These are phyloP conservation scores for Nesospiza acunhae DNA, from an alignment of 2,113 vertebrate species.

Conservation along the genomic window DNA sequence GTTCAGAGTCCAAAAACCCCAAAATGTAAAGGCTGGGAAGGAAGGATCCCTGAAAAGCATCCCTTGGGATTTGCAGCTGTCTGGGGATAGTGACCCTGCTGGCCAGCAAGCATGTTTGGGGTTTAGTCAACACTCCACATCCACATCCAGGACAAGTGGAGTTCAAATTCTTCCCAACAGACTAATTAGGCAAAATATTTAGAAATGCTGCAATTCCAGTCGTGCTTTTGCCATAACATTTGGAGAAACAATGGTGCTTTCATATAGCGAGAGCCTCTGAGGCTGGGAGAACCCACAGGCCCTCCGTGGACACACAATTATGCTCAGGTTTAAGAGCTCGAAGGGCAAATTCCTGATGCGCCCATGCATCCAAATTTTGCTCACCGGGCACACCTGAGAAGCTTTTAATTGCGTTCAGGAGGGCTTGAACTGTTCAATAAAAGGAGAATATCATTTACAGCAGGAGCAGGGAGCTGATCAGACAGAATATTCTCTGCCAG, in stretches of 20 bases:
- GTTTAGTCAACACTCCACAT: conserved; percentile 25
- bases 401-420: neutral
- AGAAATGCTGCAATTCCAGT: conserved; percentile 30
- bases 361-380: neutral
- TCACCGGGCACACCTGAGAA: neutral
- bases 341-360: neutral
- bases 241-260: conserved; percentile 34
- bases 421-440: neutral
- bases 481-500: conserved; percentile 2
- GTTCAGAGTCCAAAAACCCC: neutral
- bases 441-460: neutral
- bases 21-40: neutral
- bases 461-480: neutral
- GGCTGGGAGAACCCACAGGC: neutral
- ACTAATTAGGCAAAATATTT: conserved; percentile 63
- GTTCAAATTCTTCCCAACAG: conserved; percentile 63
- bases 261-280: neutral
- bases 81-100: neutral
- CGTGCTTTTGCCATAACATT: conserved; percentile 21
- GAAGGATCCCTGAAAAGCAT: neutral
- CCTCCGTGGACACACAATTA: neutral
- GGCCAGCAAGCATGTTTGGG: neutral
- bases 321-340: neutral
- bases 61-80: neutral
- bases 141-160: conserved; percentile 29